A percentile compares a stretch with the other conserved stretches of the same genome.
These are phyloP conservation scores for Dicaeum eximium DNA, from an alignment of 2,113 vertebrate species.

Conservation along the genomic window DNA sequence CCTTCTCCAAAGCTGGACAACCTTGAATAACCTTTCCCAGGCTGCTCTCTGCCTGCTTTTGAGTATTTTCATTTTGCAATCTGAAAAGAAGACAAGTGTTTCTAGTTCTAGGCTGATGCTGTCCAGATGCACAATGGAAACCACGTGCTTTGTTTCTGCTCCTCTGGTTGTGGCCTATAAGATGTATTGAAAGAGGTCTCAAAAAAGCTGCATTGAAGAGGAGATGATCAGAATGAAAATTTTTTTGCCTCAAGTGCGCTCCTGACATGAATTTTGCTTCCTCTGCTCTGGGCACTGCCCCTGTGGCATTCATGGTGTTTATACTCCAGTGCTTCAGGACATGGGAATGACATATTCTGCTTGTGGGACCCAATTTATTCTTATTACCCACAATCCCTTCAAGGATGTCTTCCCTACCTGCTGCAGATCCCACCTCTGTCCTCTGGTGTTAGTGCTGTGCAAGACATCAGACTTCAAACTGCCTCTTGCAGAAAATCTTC, in stretches of 20 bases:
- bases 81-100: neutral
- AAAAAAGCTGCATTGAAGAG: neutral
- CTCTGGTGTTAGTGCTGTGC: neutral
- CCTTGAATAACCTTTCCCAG: neutral
- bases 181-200: neutral
- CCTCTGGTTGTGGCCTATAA: neutral
- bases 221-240: neutral
- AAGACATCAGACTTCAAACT: neutral
- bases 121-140: neutral
- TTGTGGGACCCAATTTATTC: neutral
- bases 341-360: neutral
- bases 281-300: neutral
- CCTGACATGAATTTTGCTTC: neutral
- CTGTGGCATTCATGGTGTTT: neutral
- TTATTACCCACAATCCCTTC: neutral
- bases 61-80: neutral
- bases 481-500: neutral
- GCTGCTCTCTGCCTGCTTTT: neutral
- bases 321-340: neutral
- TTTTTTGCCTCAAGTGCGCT: neutral
- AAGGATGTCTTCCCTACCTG: neutral
- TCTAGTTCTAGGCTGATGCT: neutral
- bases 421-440: neutral
- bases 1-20: neutral
- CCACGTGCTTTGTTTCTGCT: neutral